A percentile compares a stretch with the other conserved stretches of the same genome.
phyloP scores from a whole-genome alignment of 2,888 invertebrate genomes.

The Agriopis marginaria region DNA sequence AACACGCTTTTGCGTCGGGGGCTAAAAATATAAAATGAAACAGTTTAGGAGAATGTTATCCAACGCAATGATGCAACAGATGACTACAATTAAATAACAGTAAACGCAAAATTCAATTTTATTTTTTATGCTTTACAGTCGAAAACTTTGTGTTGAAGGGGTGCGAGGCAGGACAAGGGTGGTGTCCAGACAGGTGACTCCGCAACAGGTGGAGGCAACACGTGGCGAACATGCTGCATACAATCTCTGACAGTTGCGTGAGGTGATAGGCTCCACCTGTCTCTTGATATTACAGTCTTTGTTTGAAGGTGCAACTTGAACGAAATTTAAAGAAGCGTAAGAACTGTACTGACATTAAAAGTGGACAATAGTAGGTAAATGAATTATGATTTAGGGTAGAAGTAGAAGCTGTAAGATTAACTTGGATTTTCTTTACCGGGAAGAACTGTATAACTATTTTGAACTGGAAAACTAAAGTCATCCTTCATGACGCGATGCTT shows the following conservation, averaged over 20 bases:
- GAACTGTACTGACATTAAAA: too few species aligned
- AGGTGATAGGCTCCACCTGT: conserved; percentile 8
- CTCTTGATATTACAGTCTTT: background rate
- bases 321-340: background rate
- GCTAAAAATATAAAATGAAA: background rate
- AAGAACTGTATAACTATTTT: background rate
- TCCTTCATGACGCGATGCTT: background rate
- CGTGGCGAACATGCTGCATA: conserved; percentile 47
- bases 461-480: background rate
- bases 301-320: background rate
- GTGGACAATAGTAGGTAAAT: background rate
- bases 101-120: conserved; percentile 22
- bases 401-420: background rate
- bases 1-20: too few species aligned
- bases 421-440: background rate
- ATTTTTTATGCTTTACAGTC: conserved; percentile 9
- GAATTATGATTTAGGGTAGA: background rate
- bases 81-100: background rate
- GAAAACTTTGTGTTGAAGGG: conserved; percentile 11
- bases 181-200: conserved; percentile 47
- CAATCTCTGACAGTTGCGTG: conserved; percentile 20
- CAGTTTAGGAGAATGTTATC: background rate
- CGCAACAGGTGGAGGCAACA: conserved; percentile 61
- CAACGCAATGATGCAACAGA: conserved; percentile 25
- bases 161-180: conserved; percentile 42